Percentiles rank a stretch among this genome's conserved stretches.
Evolutionary conservation across 2,113 vertebrate species (phyloP).

Genomic region (Elephantulus edwardii): DNA sequence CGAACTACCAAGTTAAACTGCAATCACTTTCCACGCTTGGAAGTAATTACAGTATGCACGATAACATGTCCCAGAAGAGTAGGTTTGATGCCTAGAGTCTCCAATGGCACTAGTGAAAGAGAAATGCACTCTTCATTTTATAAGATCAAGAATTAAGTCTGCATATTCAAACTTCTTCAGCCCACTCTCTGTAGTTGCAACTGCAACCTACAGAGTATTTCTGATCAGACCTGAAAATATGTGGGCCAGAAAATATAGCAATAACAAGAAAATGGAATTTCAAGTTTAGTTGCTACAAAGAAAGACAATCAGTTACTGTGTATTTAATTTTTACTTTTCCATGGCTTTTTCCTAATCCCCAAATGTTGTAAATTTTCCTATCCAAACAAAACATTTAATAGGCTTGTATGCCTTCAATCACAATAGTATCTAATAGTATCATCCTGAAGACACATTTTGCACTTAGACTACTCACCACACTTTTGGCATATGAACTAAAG

Average conservation of each 20-base stretch:
- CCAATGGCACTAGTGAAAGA: background rate
- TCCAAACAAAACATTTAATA: background rate
- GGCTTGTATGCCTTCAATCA: background rate
- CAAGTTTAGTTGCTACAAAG: background rate
- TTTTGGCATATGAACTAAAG: background rate
- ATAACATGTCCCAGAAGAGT: background rate
- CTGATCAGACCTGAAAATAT: background rate
- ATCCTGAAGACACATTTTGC: background rate
- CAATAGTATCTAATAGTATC: background rate
- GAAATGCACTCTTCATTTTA: background rate
- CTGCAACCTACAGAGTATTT: background rate
- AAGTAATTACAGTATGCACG: background rate
- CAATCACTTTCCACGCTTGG: constrained; percentile 3
- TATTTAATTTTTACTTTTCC: constrained; percentile 31
- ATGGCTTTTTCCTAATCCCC: constrained; percentile 26
- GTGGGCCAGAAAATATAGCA: background rate
- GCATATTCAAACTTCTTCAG: background rate
- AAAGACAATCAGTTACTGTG: constrained; percentile 3
- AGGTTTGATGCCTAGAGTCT: background rate
- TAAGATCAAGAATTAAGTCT: background rate
- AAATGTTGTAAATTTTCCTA: background rate
- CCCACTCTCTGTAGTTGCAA: constrained; percentile 7
- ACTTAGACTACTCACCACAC: background rate
- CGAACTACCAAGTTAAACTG: background rate
- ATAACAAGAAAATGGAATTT: constrained; percentile 9